Conservation (phyloP, 2,888 invertebrate genomes). For the Leptinotarsa haldemani region DNA sequence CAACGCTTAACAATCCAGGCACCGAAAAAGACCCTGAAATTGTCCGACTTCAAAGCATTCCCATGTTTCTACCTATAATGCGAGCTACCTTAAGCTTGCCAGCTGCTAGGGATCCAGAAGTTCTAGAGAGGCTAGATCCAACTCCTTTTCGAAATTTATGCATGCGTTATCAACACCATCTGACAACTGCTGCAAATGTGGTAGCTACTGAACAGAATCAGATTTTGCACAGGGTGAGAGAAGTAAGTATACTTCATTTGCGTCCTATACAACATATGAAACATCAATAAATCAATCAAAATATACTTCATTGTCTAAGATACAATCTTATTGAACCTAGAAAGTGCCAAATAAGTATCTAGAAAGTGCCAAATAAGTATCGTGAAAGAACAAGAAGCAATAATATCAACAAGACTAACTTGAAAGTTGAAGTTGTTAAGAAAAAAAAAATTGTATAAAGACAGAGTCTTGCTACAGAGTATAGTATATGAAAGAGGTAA, state of each 20-base stretch:
- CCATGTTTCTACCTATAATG: slow-evolving; percentile 94
- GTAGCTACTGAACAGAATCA: slow-evolving; percentile 84
- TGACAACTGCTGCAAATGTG: slow-evolving; percentile 84
- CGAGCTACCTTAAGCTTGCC: slow-evolving; percentile 87
- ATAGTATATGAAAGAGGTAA: no score
- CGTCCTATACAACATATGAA: no score
- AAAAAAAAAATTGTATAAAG: no score
- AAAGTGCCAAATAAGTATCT: no score
- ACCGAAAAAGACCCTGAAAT: slow-evolving; percentile 83
- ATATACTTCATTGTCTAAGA: neutral
- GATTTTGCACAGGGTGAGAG: slow-evolving; percentile 79
- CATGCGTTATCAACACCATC: slow-evolving; percentile 84
- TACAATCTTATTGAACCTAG: no score
- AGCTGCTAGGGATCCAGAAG: slow-evolving; percentile 87
- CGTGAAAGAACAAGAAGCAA: no score
- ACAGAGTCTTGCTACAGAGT: no score
- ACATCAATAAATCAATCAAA: neutral
- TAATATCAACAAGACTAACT: no score
- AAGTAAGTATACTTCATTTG: slow-evolving; percentile 68
- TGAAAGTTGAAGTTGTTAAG: no score
- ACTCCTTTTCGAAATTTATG: slow-evolving; percentile 79
- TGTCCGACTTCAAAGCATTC: slow-evolving; percentile 78
- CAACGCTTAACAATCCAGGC: slow-evolving; percentile 68
- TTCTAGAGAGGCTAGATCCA: slow-evolving; percentile 80
- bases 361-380: no score